These are phyloP conservation scores for Crocidura indochinensis DNA, from an alignment of 2,797 vertebrate genomes.

Conservation along the genomic window DNA sequence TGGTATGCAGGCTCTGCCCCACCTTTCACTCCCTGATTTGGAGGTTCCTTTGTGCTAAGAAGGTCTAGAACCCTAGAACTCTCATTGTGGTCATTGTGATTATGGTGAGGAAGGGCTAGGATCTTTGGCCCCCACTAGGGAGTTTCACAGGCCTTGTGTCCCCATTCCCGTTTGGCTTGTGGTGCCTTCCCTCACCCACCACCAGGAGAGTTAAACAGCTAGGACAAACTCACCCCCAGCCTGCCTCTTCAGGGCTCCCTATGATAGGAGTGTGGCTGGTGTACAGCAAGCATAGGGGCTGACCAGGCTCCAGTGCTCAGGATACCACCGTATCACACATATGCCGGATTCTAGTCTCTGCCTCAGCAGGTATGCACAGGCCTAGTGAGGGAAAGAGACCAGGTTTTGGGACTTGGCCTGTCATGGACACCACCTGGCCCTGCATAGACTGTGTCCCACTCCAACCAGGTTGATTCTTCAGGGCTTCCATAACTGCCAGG, in stretches of 20 bases:
- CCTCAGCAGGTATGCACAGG: not conserved
- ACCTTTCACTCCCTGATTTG: not conserved
- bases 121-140: not conserved
- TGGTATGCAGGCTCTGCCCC: not conserved
- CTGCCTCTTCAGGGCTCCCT: not conserved
- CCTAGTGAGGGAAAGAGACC: not conserved
- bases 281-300: accelerated
- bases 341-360: not conserved
- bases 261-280: not conserved
- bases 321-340: not conserved
- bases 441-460: not conserved
- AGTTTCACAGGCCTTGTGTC: not conserved
- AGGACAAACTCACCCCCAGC: not conserved
- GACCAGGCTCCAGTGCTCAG: not conserved
- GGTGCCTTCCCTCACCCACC: not conserved
- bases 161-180: not conserved
- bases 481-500: not conserved
- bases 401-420: not conserved
- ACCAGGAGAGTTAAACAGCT: not conserved
- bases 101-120: not conserved
- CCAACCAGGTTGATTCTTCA: not conserved
- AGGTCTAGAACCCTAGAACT: not conserved
- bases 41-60: not conserved
- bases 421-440: accelerated
- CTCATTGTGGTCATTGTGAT: not conserved